Conservation (phyloP, 2,888 invertebrate species). For the Lasioglossum malachurum region DNA sequence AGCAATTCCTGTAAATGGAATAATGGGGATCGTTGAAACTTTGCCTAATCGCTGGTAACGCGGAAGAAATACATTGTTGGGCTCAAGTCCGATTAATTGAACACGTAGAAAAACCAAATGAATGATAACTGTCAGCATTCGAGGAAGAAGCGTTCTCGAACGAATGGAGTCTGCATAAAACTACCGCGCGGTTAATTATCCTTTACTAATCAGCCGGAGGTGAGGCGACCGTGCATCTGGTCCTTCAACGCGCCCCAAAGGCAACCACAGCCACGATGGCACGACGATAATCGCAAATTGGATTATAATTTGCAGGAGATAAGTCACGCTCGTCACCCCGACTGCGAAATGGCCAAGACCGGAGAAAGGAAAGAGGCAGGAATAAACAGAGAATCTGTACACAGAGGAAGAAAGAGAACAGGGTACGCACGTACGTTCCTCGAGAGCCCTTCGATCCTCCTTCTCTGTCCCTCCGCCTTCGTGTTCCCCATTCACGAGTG, state of each 20-base stretch:
- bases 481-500: slow-evolving; percentile 28
- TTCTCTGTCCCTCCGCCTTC: background rate
- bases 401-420: slow-evolving; percentile 25
- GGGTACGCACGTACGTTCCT: background rate
- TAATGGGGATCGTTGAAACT: background rate
- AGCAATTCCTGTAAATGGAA: background rate
- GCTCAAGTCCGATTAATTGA: background rate
- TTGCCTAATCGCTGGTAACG: background rate
- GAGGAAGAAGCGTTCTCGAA: slow-evolving; percentile 13
- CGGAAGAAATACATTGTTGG: background rate
- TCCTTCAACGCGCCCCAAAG: slow-evolving; percentile 64
- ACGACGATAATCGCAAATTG: slow-evolving; percentile 84
- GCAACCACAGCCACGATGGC: slow-evolving; percentile 65
- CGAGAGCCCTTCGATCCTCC: slow-evolving; percentile 52
- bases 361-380: slow-evolving; percentile 20
- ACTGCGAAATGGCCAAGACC: slow-evolving; percentile 75
- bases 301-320: slow-evolving; percentile 84
- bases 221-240: slow-evolving; percentile 71
- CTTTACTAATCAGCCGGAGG: slow-evolving; percentile 72
- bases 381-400: slow-evolving; percentile 46
- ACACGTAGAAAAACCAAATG: background rate
- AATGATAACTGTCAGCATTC: background rate
- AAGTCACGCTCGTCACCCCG: slow-evolving; percentile 84
- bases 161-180: slow-evolving; percentile 51
- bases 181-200: slow-evolving; percentile 70